Evolutionary conservation across 2,113 vertebrate genomes (phyloP).

Genomic region (Amphilophus citrinellus): DNA sequence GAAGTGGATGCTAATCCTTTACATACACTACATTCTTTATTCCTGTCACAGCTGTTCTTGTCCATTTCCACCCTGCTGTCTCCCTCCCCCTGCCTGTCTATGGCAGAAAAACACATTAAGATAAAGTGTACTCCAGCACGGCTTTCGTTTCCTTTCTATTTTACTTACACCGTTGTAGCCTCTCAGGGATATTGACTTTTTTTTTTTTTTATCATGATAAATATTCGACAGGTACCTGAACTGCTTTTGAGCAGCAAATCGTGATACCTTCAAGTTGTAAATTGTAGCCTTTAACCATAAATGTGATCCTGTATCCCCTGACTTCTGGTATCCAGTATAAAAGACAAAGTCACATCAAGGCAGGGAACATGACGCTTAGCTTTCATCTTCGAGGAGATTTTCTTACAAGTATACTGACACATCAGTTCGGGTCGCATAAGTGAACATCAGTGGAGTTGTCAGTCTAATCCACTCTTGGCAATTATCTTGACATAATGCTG

Average conservation of each 20-base stretch:
- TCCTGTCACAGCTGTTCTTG: constrained; percentile 84
- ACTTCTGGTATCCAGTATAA: constrained; percentile 1
- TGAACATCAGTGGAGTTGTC: background rate
- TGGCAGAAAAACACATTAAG: constrained; percentile 21
- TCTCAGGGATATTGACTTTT: background rate
- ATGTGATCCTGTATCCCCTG: background rate
- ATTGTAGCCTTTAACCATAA: background rate
- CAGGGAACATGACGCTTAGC: background rate
- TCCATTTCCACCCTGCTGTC: constrained; percentile 80
- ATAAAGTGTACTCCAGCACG: background rate
- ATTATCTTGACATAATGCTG: constrained; percentile 9
- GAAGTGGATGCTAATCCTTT: constrained; percentile 77
- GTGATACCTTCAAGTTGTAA: background rate
- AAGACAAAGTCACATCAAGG: background rate
- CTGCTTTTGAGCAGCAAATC: background rate
- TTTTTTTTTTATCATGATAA: background rate
- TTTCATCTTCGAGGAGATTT: background rate
- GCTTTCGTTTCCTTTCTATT: background rate
- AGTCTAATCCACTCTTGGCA: background rate
- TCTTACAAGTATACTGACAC: background rate
- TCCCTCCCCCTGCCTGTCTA: constrained; percentile 51
- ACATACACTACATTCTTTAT: constrained; percentile 75
- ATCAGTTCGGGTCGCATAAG: background rate
- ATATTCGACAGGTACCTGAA: background rate
- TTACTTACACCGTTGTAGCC: background rate